Percentiles rank a stretch among this genome's conserved stretches.
These are phyloP conservation scores for Phalacrocorax pelagicus DNA, from an alignment of 2,113 vertebrate genomes.

Conservation along the genomic window DNA sequence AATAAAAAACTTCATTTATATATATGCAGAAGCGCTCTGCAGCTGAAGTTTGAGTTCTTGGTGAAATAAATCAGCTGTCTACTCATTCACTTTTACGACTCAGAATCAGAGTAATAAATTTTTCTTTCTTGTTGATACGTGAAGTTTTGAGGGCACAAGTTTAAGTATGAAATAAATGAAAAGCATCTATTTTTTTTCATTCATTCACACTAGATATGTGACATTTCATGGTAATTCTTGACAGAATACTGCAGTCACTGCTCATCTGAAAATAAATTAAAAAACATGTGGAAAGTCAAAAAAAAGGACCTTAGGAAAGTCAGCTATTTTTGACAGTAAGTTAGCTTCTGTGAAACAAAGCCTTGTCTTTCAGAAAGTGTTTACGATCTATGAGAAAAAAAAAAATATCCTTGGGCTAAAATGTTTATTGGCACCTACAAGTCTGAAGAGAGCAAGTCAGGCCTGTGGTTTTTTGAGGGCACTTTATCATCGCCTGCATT, in stretches of 20 bases:
- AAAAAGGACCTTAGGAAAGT: conserved; percentile 59
- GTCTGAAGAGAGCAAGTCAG: conserved; percentile 84
- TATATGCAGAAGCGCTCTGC: background rate
- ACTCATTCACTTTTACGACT: background rate
- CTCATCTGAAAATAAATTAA: conserved; percentile 65
- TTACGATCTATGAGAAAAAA: conserved; percentile 75
- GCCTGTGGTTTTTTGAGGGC: conserved; percentile 83
- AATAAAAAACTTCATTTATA: background rate
- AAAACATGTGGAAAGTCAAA: conserved; percentile 39
- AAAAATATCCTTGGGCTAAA: conserved; percentile 82
- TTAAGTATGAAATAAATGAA: conserved; percentile 15
- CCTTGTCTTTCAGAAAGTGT: conserved; percentile 79
- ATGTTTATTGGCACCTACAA: conserved; percentile 87
- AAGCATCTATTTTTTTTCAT: conserved; percentile 50
- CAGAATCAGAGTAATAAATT: conserved; percentile 14
- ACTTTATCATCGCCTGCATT: conserved; percentile 79
- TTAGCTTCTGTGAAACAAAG: conserved; percentile 78
- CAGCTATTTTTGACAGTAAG: conserved; percentile 71
- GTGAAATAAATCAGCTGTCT: conserved; percentile 3
- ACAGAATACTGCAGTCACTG: conserved; percentile 39
- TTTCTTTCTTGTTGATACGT: conserved; percentile 16
- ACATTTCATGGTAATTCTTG: conserved; percentile 66
- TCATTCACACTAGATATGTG: conserved; percentile 39
- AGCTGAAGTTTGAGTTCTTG: background rate
- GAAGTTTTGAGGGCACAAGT: conserved; percentile 26